Conservation (phyloP, 2,888 invertebrate species). For the Blastobasis lacticolella region DNA sequence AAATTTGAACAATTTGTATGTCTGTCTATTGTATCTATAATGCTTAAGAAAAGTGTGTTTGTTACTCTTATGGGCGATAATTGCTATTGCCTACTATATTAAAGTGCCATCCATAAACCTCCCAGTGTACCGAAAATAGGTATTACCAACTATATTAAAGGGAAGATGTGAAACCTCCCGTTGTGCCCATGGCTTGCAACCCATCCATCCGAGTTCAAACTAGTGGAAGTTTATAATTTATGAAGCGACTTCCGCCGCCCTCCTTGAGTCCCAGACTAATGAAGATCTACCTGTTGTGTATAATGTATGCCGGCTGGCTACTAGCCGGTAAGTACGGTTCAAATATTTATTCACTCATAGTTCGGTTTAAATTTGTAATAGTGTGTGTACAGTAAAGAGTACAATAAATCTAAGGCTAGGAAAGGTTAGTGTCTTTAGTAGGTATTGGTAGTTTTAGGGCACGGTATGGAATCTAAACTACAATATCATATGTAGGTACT, state of each 20-base stretch:
- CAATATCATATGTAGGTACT: too few species aligned
- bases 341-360: too few species aligned
- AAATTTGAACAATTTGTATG: too few species aligned
- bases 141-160: neutral
- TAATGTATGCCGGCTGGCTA: too few species aligned
- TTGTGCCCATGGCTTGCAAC: conserved; percentile 21
- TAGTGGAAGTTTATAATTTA: conserved; percentile 71
- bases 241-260: conserved; percentile 57
- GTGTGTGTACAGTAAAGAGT: too few species aligned
- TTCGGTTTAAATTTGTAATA: too few species aligned
- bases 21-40: neutral
- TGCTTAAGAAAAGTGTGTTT: neutral
- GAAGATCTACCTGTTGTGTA: too few species aligned
- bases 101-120: neutral
- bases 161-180: conserved; percentile 18
- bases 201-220: conserved; percentile 52
- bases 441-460: too few species aligned
- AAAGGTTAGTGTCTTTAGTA: too few species aligned
- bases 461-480: too few species aligned
- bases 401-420: too few species aligned
- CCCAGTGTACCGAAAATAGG: neutral
- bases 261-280: conserved; percentile 27
- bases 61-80: neutral
- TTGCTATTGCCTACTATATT: neutral
- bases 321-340: too few species aligned